These are phyloP conservation scores for Phthorimaea operculella DNA, from an alignment of 1,140 invertebrate genomes.

Conservation along the genomic window DNA sequence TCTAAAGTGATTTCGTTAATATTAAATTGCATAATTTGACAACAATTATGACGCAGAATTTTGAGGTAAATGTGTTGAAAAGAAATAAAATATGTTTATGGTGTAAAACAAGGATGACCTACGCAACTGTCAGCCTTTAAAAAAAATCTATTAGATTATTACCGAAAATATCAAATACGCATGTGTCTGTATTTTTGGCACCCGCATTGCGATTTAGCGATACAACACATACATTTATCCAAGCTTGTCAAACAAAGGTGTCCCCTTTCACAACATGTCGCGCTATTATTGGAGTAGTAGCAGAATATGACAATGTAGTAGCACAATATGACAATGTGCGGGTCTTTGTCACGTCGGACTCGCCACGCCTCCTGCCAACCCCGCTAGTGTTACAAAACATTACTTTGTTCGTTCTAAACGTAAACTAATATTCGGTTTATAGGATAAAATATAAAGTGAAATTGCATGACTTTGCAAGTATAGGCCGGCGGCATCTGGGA, in stretches of 20 bases:
- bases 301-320: neutral
- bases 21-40: too few species aligned
- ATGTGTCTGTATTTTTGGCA: too few species aligned
- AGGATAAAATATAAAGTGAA: neutral
- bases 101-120: neutral
- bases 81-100: neutral
- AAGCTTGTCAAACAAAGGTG: slow-evolving; percentile 6
- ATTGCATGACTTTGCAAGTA: neutral
- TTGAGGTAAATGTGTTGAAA: too few species aligned
- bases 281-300: neutral
- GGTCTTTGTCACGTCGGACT: neutral
- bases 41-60: too few species aligned
- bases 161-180: too few species aligned
- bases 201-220: neutral
- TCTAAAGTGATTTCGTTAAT: too few species aligned
- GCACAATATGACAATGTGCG: neutral
- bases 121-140: neutral
- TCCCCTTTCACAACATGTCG: neutral
- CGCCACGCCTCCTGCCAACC: neutral
- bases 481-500: too few species aligned
- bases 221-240: neutral
- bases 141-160: neutral
- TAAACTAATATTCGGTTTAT: neutral
- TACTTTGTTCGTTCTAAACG: neutral
- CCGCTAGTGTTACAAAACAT: neutral